These are phyloP conservation scores for Phengaris arion DNA, from an alignment of 2,888 invertebrate species.

Conservation along the genomic window DNA sequence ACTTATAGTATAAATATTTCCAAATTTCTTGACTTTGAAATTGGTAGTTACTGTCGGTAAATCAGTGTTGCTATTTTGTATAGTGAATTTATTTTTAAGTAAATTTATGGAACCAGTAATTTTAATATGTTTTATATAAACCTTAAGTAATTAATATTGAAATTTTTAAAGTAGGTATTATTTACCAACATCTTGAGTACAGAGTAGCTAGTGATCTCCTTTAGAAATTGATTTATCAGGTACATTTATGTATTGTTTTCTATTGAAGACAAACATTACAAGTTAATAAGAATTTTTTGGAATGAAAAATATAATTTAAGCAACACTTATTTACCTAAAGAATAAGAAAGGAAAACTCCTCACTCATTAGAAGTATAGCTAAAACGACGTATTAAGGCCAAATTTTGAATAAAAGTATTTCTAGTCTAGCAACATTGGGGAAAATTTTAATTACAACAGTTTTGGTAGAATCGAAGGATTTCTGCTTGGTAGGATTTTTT, in stretches of 20 bases:
- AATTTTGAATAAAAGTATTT: slow-evolving; percentile 33
- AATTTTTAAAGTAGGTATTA: background rate
- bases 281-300: background rate
- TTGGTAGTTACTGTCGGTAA: slow-evolving; percentile 54
- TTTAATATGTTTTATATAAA: background rate
- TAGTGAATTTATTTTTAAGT: slow-evolving; percentile 27
- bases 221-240: too few species aligned
- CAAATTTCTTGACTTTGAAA: slow-evolving; percentile 41
- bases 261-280: background rate
- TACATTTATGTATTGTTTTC: too few species aligned
- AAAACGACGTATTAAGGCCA: slow-evolving; percentile 34
- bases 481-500: slow-evolving; percentile 42
- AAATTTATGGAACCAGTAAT: background rate
- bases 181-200: background rate
- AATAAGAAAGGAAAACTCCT: slow-evolving; percentile 34
- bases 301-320: slow-evolving; percentile 27
- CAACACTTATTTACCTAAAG: slow-evolving; percentile 38
- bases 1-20: slow-evolving; percentile 40
- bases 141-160: background rate
- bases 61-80: slow-evolving; percentile 59
- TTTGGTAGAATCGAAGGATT: slow-evolving; percentile 40
- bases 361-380: slow-evolving; percentile 41
- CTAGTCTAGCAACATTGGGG: slow-evolving; percentile 39
- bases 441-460: slow-evolving; percentile 38
- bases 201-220: background rate